Evolutionary conservation across 2,113 vertebrate genomes (phyloP).

Genomic region (Haemorhous mexicanus): DNA sequence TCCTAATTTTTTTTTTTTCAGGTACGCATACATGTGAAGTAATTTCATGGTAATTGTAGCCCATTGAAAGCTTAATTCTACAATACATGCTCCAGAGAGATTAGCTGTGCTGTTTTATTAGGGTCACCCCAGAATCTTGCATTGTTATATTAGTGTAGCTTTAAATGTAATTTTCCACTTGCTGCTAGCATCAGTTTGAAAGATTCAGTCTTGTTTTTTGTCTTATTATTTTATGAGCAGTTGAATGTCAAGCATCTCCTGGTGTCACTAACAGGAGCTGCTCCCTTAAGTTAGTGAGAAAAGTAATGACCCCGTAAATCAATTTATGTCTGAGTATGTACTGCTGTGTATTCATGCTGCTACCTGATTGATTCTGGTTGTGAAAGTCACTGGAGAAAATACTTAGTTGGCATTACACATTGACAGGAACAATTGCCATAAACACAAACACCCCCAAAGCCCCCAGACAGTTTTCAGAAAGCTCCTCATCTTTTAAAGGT

Average conservation of each 20-base stretch:
- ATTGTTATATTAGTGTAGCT: neutral
- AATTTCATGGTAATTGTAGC: neutral
- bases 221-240: slow-evolving; percentile 2
- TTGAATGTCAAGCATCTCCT: slow-evolving; percentile 26
- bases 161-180: neutral
- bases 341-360: slow-evolving; percentile 18
- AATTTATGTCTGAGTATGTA: slow-evolving; percentile 17
- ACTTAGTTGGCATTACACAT: neutral
- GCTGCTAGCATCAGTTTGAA: neutral
- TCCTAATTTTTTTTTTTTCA: neutral
- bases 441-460: neutral
- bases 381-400: slow-evolving; percentile 41
- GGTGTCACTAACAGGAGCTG: slow-evolving; percentile 8
- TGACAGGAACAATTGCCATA: neutral
- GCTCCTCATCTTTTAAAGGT: neutral
- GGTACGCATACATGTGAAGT: neutral
- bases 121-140: neutral
- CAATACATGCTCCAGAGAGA: neutral
- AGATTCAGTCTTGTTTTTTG: neutral
- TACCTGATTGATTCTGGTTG: slow-evolving; percentile 31
- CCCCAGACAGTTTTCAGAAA: neutral
- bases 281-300: slow-evolving; percentile 18
- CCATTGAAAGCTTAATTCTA: neutral
- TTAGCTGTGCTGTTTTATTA: neutral
- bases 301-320: slow-evolving; percentile 45